Percentiles rank a stretch among this genome's conserved stretches.
Evolutionary conservation across 2,113 vertebrate genomes (phyloP).

Genomic region (Connochaetes taurinus): DNA sequence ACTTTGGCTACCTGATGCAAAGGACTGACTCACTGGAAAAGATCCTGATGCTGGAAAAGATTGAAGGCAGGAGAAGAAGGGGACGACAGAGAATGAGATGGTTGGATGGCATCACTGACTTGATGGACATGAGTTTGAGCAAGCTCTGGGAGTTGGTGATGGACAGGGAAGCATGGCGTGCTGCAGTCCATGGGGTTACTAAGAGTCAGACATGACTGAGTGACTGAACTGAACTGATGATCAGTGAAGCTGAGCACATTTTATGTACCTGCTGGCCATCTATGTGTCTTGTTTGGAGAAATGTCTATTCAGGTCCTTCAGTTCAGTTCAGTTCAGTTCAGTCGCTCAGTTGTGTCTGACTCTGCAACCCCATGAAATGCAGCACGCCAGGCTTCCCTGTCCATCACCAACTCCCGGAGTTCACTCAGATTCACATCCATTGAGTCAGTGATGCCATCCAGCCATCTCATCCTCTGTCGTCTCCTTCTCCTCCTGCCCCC

Average conservation of each 20-base stretch:
- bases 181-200: neutral
- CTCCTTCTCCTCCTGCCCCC: too few species aligned
- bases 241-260: neutral
- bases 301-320: neutral
- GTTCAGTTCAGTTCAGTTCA: too few species aligned
- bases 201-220: neutral
- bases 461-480: too few species aligned
- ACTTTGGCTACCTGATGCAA: neutral
- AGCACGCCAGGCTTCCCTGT: too few species aligned
- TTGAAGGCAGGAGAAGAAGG: neutral
- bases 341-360: rapidly evolving
- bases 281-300: neutral
- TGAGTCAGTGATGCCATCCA: too few species aligned
- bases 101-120: neutral
- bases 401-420: too few species aligned
- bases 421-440: too few species aligned
- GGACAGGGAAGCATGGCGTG: neutral
- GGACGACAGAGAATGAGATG: neutral
- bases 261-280: neutral
- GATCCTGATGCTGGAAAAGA: neutral
- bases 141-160: neutral
- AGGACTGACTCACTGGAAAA: neutral
- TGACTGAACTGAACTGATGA: neutral
- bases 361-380: too few species aligned
- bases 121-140: neutral